These are phyloP conservation scores for Heliconius hermathena DNA, from an alignment of 1,140 invertebrate species.

Conservation along the genomic window DNA sequence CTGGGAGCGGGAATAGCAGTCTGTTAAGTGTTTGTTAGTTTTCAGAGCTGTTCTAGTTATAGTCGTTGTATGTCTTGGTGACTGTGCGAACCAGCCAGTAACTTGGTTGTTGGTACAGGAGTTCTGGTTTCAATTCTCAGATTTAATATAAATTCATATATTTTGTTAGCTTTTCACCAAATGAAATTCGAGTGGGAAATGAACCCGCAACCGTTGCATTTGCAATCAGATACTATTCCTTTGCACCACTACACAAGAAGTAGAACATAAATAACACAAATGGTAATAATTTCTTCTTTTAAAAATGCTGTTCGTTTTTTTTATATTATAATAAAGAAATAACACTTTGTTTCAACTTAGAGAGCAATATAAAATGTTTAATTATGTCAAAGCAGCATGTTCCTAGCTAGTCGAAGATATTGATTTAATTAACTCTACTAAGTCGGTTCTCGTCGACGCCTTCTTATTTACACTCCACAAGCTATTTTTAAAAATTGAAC, in stretches of 20 bases:
- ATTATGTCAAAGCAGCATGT: constrained; percentile 20
- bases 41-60: constrained; percentile 25
- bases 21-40: constrained; percentile 31
- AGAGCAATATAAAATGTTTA: not conserved
- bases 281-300: no score
- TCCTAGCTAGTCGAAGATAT: constrained; percentile 20
- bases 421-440: constrained; percentile 43
- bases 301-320: not conserved
- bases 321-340: not conserved
- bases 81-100: not conserved
- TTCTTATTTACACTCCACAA: not conserved
- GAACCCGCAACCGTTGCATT: no score
- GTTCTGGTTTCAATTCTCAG: not conserved
- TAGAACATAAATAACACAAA: no score
- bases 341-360: not conserved
- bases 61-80: constrained; percentile 1
- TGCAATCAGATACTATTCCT: no score
- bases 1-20: constrained; percentile 19
- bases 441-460: not conserved
- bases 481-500: not conserved
- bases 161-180: no score
- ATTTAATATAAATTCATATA: no score
- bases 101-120: not conserved
- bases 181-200: no score
- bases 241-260: no score